Evolutionary conservation across 2,797 vertebrate genomes (phyloP).

Genomic region (Phrynocephalus forsythii): DNA sequence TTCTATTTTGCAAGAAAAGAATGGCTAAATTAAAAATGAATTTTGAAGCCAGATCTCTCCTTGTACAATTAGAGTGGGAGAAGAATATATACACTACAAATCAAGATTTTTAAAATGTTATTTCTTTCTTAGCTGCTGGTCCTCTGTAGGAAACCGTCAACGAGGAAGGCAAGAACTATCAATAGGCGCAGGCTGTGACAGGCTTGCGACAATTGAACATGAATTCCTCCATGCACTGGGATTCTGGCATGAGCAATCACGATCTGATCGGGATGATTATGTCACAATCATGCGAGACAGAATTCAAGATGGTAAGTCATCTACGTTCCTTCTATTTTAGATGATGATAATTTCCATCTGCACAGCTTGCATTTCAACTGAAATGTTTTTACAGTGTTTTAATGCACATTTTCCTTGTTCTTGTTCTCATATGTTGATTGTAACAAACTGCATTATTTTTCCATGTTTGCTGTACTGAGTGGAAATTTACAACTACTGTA

Average conservation of each 20-base stretch:
- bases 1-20: not conserved
- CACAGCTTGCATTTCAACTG: not conserved
- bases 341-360: fast-evolving
- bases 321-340: not conserved
- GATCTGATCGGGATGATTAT: slow-evolving; percentile 89
- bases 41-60: not conserved
- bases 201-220: slow-evolving; percentile 87
- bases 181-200: slow-evolving; percentile 88
- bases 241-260: slow-evolving; percentile 95
- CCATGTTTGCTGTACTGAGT: too few relatives aligned
- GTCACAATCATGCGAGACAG: slow-evolving; percentile 87
- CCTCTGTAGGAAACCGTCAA: slow-evolving; percentile 86
- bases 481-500: too few relatives aligned
- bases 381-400: too few relatives aligned
- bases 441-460: too few relatives aligned
- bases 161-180: slow-evolving; percentile 85
- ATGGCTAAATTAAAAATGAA: not conserved
- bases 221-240: slow-evolving; percentile 93
- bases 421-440: too few relatives aligned
- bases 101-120: slow-evolving; percentile 12
- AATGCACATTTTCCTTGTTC: too few relatives aligned
- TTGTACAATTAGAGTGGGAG: not conserved
- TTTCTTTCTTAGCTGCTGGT: slow-evolving; percentile 86
- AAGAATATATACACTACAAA: not conserved
- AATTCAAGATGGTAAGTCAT: slow-evolving; percentile 82